phyloP scores from a whole-genome alignment of 2,113 vertebrate species.

The Prionailurus bengalensis region DNA sequence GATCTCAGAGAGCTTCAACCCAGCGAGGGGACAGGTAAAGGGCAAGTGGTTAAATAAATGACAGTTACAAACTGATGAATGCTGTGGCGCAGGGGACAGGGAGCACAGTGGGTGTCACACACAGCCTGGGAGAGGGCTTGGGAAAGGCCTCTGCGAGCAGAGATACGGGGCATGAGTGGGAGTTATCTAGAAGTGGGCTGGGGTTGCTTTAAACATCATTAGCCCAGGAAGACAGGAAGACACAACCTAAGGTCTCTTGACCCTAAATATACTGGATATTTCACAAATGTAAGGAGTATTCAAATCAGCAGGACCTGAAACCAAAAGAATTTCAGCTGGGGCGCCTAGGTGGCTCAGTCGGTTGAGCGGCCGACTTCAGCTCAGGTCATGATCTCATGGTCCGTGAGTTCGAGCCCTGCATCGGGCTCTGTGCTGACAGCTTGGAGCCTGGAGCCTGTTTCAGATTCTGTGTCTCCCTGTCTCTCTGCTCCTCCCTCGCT shows the following conservation, averaged over 20 bases:
- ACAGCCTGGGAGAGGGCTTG: background rate
- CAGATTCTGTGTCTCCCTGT: no score
- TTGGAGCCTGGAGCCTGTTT: no score
- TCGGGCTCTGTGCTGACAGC: no score
- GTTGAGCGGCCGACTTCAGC: no score
- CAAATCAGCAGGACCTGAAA: background rate
- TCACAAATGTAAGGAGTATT: conserved; percentile 17
- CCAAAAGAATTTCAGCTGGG: conserved; percentile 20
- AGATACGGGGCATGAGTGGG: background rate
- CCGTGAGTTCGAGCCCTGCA: no score
- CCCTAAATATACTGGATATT: background rate
- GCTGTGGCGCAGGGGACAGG: background rate
- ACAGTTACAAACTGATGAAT: background rate
- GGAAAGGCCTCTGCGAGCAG: background rate
- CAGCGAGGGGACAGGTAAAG: background rate
- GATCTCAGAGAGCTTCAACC: background rate
- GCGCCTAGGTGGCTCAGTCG: no score
- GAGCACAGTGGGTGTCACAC: fast-evolving
- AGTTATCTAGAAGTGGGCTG: background rate
- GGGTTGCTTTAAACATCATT: background rate
- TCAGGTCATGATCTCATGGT: no score
- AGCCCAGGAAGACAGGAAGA: background rate
- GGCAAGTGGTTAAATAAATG: background rate
- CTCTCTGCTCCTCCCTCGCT: no score
- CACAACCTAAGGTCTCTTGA: background rate